phyloP scores from a whole-genome alignment of 2,888 invertebrate genomes.

The Folsomia manolachei region DNA sequence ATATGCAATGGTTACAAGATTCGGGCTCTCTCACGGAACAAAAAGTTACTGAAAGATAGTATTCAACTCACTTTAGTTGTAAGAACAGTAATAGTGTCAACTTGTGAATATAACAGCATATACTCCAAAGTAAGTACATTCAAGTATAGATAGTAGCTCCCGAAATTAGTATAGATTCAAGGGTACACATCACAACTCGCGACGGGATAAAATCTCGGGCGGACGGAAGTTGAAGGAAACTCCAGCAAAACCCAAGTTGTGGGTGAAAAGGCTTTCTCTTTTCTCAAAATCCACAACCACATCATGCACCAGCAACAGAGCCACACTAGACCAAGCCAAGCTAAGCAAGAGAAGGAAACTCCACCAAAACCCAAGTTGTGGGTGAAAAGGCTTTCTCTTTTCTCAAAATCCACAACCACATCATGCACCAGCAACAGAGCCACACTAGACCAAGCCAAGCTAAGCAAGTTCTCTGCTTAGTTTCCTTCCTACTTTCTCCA shows the following conservation, averaged over 20 bases:
- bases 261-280: neutral
- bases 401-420: neutral
- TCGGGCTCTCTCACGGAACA: too few species aligned
- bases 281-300: neutral
- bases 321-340: neutral
- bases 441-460: neutral
- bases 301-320: too few species aligned
- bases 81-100: too few species aligned
- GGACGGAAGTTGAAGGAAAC: conserved; percentile 2
- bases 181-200: too few species aligned
- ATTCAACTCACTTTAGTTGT: too few species aligned
- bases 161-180: too few species aligned
- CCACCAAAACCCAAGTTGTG: neutral
- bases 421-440: too few species aligned
- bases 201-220: conserved; percentile 17
- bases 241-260: neutral
- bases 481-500: neutral
- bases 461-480: neutral
- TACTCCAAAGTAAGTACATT: too few species aligned
- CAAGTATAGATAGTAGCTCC: too few species aligned
- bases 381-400: neutral
- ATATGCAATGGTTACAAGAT: too few species aligned
- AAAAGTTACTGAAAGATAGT: too few species aligned
- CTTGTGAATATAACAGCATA: too few species aligned
- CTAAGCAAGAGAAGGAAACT: neutral